Evolutionary conservation across 2,113 vertebrate species (phyloP), one percentile per base, ranked within the genome.

Genomic region (Rafetus swinhoei): DNA sequence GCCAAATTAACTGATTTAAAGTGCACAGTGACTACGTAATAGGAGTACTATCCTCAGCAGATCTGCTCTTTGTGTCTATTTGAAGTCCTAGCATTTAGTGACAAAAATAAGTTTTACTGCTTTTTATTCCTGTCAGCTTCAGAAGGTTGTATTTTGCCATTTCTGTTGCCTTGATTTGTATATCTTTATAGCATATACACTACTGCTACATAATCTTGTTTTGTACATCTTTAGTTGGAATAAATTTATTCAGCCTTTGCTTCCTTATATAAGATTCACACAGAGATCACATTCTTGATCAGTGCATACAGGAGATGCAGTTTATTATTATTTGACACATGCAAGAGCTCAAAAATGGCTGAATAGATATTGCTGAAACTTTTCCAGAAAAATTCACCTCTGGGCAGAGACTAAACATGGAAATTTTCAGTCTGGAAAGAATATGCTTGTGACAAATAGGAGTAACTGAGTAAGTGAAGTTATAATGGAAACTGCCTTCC

Each of bases 301-400:
- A 0, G 12, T 72, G 52, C 0, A 0, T 84, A 39, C 52, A 55
- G 0, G 1, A 72, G 65, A 87, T 21, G 1, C 13, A 35, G 1
- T 1, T 92, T 95, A 94, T 90, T 22, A 50, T 94, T 86, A 82
- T 60, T 0, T 92, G 87, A 95, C 89, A 92, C 89, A 89, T 12
- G 84, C 9, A 59, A 45, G 86, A 90, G 53, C 32, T 35, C 11
- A 8, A 14, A 15, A 32, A 21, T n/a, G 74, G 84, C 52, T 85
- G 65, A 7, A 85, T 52, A n/a, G 62, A 85, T 76, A 39, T 56
- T 53, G 84, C 69, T 69, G 52, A 69, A 29, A 81, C 54, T n/a
- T 22, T n/a, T 13, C 35, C 65, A 85, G 74, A 76, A 39, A 19
- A 85, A 76, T 54, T 85, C 53, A 76, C 16, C n/a, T 72, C 24